Base-by-base conservation (phyloP, 2,113 vertebrate genomes). In the Psittacula cyanocephala region DNA sequence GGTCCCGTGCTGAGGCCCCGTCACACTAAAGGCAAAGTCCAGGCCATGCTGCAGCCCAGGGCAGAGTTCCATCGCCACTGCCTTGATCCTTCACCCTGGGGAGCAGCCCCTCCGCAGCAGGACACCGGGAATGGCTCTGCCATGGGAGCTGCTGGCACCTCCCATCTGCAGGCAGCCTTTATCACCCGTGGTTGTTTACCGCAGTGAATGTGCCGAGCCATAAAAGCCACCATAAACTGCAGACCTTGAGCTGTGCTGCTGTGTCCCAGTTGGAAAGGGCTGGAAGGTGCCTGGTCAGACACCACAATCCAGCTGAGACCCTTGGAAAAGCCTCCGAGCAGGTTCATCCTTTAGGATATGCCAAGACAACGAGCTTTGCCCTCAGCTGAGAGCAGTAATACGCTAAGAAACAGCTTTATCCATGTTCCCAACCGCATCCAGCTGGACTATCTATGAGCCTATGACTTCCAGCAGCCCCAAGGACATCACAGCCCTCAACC, bases 201-300 rank as follows among this genome's bases (percentile, higher is more conserved):
- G 14, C 46, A 16, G 17, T 44, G 50, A 11, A 71, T 60, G 65
- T 29, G 19, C 35, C 9, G 3, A 37, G 46, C 76, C 68, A 88
- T 94, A 96, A 95, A 89, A 70, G 0, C 33, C 60, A 16, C 64
- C 35, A 75, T 90, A 95, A 96, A 86, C 1, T 3, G 19, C n/a
- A 47, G 60, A 86, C 43, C 50, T 81, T 65, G 62, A 77, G 78
- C 62, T 4, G 0, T 0, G 0, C 5, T 29, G 57, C n/a, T 23
- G 60, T 24, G 50, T 13, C 24, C 6, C 1, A 2, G 16, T 22
- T 62, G 37, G 24, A 17, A 46, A 29, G 22, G 55, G 23, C 24
- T 1, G 2, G 31, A 0, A 0, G 27, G 29, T 13, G 4, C 1
- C 27, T 7, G 60, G 18, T 28, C 7, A 11, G 62, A 28, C 7